A percentile compares a stretch with the other conserved stretches of the same genome.
Conservation (phyloP, 2,113 vertebrate species). For the Procavia capensis region DNA sequence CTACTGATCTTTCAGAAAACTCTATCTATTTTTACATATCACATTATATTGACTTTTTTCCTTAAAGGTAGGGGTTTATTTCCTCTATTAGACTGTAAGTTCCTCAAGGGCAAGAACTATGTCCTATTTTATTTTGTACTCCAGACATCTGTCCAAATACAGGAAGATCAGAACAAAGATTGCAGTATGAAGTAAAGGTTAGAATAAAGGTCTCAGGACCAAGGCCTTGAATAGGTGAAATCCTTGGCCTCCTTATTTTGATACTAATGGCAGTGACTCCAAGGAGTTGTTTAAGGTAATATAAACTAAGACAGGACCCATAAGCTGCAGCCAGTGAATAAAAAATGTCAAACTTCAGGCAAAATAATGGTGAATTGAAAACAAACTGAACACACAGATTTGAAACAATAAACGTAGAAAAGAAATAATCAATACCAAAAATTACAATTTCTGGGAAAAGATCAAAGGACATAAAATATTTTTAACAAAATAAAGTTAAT, state of each 20-base stretch:
- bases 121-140: not conserved
- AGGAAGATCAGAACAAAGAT: no score
- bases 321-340: not conserved
- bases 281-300: not conserved
- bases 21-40: not conserved
- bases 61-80: not conserved
- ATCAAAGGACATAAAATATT: not conserved
- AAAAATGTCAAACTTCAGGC: not conserved
- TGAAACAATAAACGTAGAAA: not conserved
- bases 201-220: not conserved
- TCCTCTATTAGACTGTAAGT: not conserved
- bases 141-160: not conserved
- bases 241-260: no score
- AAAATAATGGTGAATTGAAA: not conserved
- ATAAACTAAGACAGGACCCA: not conserved
- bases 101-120: not conserved
- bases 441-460: not conserved
- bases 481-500: not conserved
- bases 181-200: not conserved
- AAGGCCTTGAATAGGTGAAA: not conserved
- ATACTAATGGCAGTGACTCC: not conserved
- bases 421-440: not conserved
- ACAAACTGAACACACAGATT: not conserved
- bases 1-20: not conserved
- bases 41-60: not conserved